Percentiles rank a stretch among this genome's conserved stretches.
These are phyloP conservation scores for Meiosimyza platycephala DNA, from an alignment of 2,888 invertebrate genomes.

Conservation along the genomic window DNA sequence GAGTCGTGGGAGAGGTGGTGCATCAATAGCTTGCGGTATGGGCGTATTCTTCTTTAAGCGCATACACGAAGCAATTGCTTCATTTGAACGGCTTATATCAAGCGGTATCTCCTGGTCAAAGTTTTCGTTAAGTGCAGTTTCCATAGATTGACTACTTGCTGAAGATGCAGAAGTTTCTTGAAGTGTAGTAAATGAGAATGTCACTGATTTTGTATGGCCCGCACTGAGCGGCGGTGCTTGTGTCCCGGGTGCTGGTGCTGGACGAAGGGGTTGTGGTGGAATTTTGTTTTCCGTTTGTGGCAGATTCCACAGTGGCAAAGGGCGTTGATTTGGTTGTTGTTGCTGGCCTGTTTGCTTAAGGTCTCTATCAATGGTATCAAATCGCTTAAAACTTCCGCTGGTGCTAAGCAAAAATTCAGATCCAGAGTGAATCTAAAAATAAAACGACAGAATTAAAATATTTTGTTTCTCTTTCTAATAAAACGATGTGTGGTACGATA, in stretches of 20 bases:
- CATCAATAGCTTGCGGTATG: slow-evolving; percentile 56
- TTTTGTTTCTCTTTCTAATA: not conserved
- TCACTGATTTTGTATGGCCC: slow-evolving; percentile 55
- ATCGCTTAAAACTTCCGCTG: slow-evolving; percentile 75
- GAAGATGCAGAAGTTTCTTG: slow-evolving; percentile 43
- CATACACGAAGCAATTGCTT: slow-evolving; percentile 41
- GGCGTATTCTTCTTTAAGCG: slow-evolving; percentile 41
- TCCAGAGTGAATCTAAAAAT: slow-evolving; percentile 72
- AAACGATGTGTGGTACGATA: too few species aligned
- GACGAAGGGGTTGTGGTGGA: slow-evolving; percentile 76
- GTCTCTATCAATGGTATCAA: slow-evolving; percentile 73
- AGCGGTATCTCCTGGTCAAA: slow-evolving; percentile 24
- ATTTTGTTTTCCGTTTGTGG: slow-evolving; percentile 67
- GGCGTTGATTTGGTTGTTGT: slow-evolving; percentile 47
- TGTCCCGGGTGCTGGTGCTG: slow-evolving; percentile 70
- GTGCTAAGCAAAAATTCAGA: slow-evolving; percentile 74
- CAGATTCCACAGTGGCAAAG: slow-evolving; percentile 65
- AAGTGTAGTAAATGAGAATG: slow-evolving; percentile 53
- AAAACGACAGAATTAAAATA: not conserved
- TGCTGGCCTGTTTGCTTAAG: slow-evolving; percentile 67
- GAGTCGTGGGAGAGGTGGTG: slow-evolving; percentile 51
- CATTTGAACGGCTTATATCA: not conserved
- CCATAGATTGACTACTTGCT: slow-evolving; percentile 21
- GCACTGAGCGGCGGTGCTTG: slow-evolving; percentile 44
- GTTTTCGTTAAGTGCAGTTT: slow-evolving; percentile 38